phyloP scores from a whole-genome alignment of 30 jellyfish, hydroid and myxozoan genomes.

The Turritopsis rubra region DNA sequence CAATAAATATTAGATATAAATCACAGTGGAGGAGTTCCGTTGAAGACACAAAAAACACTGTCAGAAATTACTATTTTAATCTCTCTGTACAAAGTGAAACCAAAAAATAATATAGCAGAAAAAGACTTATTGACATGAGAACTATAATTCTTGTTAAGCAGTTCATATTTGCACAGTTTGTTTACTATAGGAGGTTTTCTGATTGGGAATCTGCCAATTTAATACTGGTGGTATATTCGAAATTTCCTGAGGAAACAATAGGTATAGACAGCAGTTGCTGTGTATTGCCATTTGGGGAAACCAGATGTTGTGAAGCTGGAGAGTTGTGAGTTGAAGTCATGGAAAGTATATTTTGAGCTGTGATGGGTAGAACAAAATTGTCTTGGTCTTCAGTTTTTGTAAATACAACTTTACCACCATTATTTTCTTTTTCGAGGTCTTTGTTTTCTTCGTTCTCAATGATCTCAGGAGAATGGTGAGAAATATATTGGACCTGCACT shows the following conservation, averaged over 20 bases:
- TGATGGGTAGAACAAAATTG: not conserved
- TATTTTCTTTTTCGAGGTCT: not conserved
- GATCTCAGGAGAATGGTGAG: not conserved
- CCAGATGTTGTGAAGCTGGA: constrained; percentile 11
- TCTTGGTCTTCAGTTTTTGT: constrained; percentile 21
- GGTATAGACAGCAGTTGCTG: not conserved
- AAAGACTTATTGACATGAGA: not conserved
- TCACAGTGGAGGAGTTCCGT: not conserved
- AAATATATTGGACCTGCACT: not conserved
- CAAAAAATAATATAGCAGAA: not conserved
- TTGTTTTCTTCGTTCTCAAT: not conserved
- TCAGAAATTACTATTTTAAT: too few relatives aligned
- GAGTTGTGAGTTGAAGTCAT: not conserved
- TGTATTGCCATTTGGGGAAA: not conserved
- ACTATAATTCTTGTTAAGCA: too few relatives aligned
- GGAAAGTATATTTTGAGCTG: not conserved
- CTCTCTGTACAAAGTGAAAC: not conserved
- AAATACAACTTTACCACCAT: not conserved
- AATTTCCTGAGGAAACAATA: not conserved
- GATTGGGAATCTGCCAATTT: not conserved
- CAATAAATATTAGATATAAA: not conserved
- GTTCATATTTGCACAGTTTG: not conserved
- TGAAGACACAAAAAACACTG: too few relatives aligned
- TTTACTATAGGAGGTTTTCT: not conserved
- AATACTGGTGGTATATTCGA: not conserved